These are phyloP conservation scores for Smittia aterrima DNA, from an alignment of 2,888 invertebrate species.

Conservation along the genomic window DNA sequence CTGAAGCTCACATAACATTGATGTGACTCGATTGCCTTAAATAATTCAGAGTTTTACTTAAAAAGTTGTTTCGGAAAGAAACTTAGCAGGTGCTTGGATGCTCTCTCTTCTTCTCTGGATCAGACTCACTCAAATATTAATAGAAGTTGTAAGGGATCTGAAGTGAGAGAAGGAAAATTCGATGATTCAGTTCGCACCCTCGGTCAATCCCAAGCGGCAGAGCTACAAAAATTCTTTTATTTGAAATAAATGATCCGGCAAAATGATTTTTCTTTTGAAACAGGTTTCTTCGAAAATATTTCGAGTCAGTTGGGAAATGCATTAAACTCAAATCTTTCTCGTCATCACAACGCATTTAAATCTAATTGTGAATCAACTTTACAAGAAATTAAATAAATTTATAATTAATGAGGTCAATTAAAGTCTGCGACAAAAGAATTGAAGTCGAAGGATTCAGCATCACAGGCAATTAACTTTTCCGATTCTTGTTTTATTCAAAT, in stretches of 20 bases:
- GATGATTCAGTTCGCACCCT: not conserved
- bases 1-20: slow-evolving; percentile 20
- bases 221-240: slow-evolving; percentile 37
- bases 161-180: not conserved
- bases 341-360: not conserved
- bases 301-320: too few species aligned
- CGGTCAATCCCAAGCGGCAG: slow-evolving; percentile 27
- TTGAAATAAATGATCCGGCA: slow-evolving; percentile 42
- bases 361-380: not conserved
- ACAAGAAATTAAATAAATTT: not conserved
- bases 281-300: slow-evolving; percentile 34
- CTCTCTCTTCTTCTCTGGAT: slow-evolving; percentile 15
- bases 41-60: slow-evolving; percentile 38
- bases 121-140: slow-evolving; percentile 40
- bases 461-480: slow-evolving; percentile 10
- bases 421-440: not conserved
- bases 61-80: not conserved
- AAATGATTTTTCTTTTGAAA: slow-evolving; percentile 33
- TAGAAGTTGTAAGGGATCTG: slow-evolving; percentile 20
- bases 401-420: slow-evolving; percentile 1
- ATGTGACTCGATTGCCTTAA: slow-evolving; percentile 35
- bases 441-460: not conserved
- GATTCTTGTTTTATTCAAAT: not conserved
- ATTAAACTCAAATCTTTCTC: too few species aligned
- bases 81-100: slow-evolving; percentile 36